Percentiles rank a stretch among this genome's conserved stretches.
These are phyloP conservation scores for Muraenolepis orangiensis DNA, from an alignment of 2,797 vertebrate genomes.

Conservation along the genomic window DNA sequence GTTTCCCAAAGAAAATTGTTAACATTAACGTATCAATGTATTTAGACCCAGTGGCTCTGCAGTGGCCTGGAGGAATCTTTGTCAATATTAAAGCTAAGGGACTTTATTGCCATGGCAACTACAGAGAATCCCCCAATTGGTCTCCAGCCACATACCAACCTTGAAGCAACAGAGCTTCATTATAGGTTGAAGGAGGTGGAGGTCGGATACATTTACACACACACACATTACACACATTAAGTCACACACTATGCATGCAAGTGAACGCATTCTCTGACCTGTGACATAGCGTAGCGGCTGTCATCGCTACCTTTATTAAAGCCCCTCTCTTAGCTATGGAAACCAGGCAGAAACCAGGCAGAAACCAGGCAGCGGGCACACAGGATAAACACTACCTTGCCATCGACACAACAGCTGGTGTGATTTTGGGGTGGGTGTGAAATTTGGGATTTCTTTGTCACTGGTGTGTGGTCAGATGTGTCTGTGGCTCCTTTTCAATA, in stretches of 20 bases:
- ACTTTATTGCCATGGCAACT: constrained; percentile 36
- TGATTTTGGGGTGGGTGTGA: neutral
- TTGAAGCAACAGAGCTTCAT: neutral
- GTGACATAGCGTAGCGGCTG: neutral
- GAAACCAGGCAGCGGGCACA: neutral
- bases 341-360: neutral
- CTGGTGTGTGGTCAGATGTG: neutral
- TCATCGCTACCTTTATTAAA: neutral
- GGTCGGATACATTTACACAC: neutral
- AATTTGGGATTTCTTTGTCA: neutral
- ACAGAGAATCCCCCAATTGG: neutral
- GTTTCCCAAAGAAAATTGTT: neutral
- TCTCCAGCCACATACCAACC: constrained; percentile 8
- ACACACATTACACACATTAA: neutral
- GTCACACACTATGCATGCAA: no score
- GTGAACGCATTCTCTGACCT: neutral
- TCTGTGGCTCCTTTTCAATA: neutral
- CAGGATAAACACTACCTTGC: neutral
- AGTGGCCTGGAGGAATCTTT: neutral
- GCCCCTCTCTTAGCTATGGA: neutral
- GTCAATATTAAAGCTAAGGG: constrained; percentile 4
- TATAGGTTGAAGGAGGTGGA: neutral
- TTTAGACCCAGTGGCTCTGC: neutral
- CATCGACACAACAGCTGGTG: neutral
- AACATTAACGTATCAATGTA: neutral